Conservation (phyloP, 2,113 vertebrate genomes). For the Ginglymostoma cirratum region DNA sequence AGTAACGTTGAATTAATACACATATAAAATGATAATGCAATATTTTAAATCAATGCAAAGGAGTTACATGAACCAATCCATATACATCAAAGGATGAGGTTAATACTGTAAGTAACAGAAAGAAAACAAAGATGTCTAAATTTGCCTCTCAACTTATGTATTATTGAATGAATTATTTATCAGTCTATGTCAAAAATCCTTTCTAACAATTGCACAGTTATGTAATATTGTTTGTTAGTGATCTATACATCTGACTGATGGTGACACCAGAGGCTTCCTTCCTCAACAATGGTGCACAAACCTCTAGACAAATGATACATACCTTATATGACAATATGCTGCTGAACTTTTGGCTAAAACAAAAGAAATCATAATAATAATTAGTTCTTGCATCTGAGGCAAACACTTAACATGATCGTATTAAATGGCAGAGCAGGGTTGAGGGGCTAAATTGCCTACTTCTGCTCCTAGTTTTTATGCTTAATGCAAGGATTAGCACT, state of each 20-base stretch:
- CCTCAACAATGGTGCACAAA: conserved; percentile 37
- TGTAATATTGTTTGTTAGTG: background rate
- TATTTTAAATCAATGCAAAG: background rate
- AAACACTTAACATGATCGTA: background rate
- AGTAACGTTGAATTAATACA: background rate
- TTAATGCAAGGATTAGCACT: background rate
- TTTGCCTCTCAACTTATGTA: no score
- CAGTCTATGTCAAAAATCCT: background rate
- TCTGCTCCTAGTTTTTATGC: no score
- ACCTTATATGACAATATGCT: conserved; percentile 86
- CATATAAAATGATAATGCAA: background rate
- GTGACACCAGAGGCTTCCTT: background rate
- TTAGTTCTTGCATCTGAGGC: background rate
- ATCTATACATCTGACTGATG: background rate
- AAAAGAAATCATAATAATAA: conserved; percentile 39
- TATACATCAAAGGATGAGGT: background rate
- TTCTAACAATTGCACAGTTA: background rate
- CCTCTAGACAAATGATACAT: conserved; percentile 44
- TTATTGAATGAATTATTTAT: background rate
- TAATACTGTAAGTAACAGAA: background rate
- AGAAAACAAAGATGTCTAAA: background rate
- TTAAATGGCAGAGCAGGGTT: no score
- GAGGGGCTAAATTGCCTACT: no score
- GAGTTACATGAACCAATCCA: no score
- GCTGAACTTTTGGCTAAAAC: conserved; percentile 74